Base-by-base conservation (phyloP, 2,888 invertebrate species). In the Troglohyphantes excavatus region DNA sequence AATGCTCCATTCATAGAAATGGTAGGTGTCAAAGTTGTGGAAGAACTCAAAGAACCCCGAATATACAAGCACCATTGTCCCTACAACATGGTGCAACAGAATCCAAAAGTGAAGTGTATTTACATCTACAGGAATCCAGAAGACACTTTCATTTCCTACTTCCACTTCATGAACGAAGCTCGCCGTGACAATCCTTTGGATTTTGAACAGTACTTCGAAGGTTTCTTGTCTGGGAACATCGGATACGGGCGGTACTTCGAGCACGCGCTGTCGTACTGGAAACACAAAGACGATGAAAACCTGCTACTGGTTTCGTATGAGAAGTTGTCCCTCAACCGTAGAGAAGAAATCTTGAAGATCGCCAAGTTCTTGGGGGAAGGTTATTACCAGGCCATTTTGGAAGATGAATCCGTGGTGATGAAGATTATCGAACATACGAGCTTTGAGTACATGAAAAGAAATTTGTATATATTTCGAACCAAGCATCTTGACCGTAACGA, bases 51-150 rank as follows among this genome's bases (percentile, higher is more conserved):
- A 53, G 19, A 26, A 11, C 86, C 90, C 1, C 29, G 90, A 21
- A 13, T 82, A 2, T 81, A 76, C 70, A 85, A 86, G 27, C 68
- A 76, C 63, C 85, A 90, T 19, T 27, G 68, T 27, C 73, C 85
- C 23, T 90, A 86, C 59, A 46, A 90, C 21, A 63, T 86, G 61
- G 79, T 86, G 2, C 67, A 82, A 53, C 81, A 76, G 19, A 81
- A 90, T 26, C 19, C 13, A 2, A 82, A 68, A 19, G 73, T 75
- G 3, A 86, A 94, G 93, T 92, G 93, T 9, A 92, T 94, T 46
- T 94, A 94, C 91, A 92, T 94, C 33, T 93, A 93, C 19, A 93
- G 94, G 61, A 94, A 94, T 87, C 94, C 94, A 0, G 94, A 93
- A 91, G 94, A 94, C 92, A 93, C 93, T 2, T 92, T 92, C 2